These are phyloP conservation scores for Manduca sexta DNA, from an alignment of 1,140 invertebrate genomes.

Conservation along the genomic window DNA sequence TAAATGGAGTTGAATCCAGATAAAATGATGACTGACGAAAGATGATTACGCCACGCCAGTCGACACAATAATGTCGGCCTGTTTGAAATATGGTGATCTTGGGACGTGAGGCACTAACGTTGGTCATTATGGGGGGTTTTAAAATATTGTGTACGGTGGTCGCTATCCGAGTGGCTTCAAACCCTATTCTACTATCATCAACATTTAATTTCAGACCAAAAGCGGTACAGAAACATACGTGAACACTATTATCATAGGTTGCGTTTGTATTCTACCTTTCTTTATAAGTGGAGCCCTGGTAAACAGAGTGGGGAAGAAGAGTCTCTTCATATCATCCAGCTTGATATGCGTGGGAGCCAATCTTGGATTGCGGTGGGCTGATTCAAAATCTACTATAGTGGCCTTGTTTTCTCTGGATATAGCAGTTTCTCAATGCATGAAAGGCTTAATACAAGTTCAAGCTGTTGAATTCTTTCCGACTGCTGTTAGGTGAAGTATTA, in stretches of 20 bases:
- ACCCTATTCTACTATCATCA: too few species aligned
- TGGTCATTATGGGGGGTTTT: too few species aligned
- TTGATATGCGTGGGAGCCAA: slow-evolving; percentile 9
- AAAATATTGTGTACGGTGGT: too few species aligned
- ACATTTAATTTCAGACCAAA: slow-evolving; percentile 32
- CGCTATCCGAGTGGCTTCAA: too few species aligned
- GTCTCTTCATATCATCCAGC: slow-evolving; percentile 14
- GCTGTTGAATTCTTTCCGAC: slow-evolving; percentile 69
- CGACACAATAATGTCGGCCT: too few species aligned
- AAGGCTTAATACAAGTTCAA: slow-evolving; percentile 46
- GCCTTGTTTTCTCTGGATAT: slow-evolving; percentile 53
- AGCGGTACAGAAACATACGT: slow-evolving; percentile 54
- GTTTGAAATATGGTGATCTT: too few species aligned
- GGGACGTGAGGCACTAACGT: too few species aligned
- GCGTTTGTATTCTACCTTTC: slow-evolving; percentile 37
- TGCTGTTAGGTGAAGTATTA: slow-evolving; percentile 46
- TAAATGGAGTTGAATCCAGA: too few species aligned
- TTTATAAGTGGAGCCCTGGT: slow-evolving; percentile 43
- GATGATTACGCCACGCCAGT: too few species aligned
- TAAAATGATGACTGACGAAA: too few species aligned
- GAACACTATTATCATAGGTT: slow-evolving; percentile 51
- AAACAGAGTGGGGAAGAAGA: slow-evolving; percentile 53
- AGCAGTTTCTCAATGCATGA: slow-evolving; percentile 44
- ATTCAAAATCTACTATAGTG: slow-evolving; percentile 22
- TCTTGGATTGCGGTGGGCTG: slow-evolving; percentile 24